Percentiles rank a stretch among this genome's conserved stretches.
phyloP scores from a whole-genome alignment of 2,113 vertebrate genomes.

The Phaetusa simplex region DNA sequence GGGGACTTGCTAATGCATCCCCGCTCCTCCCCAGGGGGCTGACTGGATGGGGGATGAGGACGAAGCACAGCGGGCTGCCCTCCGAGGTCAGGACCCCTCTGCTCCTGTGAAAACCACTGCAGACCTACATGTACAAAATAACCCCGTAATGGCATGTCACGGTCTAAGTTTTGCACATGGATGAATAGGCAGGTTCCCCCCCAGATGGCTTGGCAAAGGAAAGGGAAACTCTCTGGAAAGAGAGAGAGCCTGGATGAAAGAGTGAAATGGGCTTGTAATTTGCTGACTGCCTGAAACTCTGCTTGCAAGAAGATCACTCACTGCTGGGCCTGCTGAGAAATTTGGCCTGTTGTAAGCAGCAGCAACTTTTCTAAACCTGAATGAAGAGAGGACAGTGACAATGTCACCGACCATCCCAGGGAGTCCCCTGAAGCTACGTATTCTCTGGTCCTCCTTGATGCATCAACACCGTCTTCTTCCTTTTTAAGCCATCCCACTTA shows the following conservation, averaged over 20 bases:
- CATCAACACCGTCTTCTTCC: background rate
- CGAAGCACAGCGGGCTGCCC: background rate
- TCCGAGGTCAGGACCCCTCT: background rate
- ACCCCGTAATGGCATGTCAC: fast-evolving
- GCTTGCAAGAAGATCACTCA: background rate
- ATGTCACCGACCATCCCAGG: fast-evolving
- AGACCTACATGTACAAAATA: fast-evolving
- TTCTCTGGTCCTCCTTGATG: background rate
- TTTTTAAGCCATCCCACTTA: background rate
- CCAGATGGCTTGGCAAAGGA: background rate
- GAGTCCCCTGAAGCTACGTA: background rate
- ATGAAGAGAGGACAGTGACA: background rate
- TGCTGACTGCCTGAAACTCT: background rate
- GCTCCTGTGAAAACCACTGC: background rate
- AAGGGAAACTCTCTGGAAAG: background rate
- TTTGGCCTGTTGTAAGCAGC: background rate
- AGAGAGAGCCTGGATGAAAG: background rate
- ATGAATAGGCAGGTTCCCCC: background rate
- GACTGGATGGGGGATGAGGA: background rate
- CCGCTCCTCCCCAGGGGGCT: background rate
- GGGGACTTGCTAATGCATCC: no score
- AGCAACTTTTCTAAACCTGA: background rate
- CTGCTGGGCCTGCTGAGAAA: background rate
- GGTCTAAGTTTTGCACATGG: background rate
- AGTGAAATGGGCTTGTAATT: background rate